Evolutionary conservation across 2,113 vertebrate genomes (phyloP).

Genomic region (Mus spicilegus): DNA sequence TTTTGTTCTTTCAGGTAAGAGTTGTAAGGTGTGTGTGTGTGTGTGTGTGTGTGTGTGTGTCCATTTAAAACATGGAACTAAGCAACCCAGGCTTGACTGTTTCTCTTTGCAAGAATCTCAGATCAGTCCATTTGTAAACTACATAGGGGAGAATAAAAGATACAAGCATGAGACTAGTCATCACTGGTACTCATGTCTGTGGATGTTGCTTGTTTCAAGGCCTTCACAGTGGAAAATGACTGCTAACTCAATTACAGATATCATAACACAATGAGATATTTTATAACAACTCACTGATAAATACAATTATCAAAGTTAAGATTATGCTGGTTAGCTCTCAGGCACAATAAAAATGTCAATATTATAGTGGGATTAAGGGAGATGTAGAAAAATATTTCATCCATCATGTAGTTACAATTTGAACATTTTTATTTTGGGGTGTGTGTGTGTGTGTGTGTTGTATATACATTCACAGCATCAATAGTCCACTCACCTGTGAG

Average conservation of each 20-base stretch:
- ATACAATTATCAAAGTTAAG: background rate
- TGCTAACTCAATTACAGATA: background rate
- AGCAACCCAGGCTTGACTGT: background rate
- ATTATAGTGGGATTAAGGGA: background rate
- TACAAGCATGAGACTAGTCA: background rate
- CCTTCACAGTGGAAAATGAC: background rate
- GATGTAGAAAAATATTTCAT: background rate
- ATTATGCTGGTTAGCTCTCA: background rate
- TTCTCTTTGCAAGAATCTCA: background rate
- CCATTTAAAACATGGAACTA: background rate
- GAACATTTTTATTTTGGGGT: background rate
- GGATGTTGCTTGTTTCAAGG: background rate
- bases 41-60: background rate
- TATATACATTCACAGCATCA: too few species aligned
- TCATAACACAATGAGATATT: background rate
- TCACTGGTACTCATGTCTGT: background rate
- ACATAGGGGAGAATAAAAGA: background rate
- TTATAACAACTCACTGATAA: background rate
- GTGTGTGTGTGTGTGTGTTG: too few species aligned
- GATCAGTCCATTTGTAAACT: background rate
- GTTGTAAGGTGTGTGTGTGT: background rate
- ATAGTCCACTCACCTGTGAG: background rate
- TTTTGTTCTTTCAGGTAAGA: background rate
- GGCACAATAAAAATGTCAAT: background rate
- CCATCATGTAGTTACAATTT: background rate